Percentiles rank a stretch among this genome's conserved stretches.
phyloP scores from a whole-genome alignment of 2,797 vertebrate genomes.

The Phrynocephalus forsythii region DNA sequence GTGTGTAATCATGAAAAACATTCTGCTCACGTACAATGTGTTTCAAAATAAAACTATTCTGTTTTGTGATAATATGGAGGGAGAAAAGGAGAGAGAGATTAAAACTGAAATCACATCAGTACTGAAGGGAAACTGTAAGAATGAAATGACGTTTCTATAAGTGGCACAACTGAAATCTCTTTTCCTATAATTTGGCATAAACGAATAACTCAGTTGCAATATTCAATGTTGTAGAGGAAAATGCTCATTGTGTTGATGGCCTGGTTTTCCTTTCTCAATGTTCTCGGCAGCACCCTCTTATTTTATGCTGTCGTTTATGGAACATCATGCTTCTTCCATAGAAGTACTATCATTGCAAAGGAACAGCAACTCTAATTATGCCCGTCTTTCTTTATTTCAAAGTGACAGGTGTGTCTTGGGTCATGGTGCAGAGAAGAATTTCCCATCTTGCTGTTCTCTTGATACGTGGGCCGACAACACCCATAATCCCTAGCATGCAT shows the following conservation, averaged over 20 bases:
- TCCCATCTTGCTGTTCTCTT: background rate
- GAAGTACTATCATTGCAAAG: background rate
- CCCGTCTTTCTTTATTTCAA: background rate
- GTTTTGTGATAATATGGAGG: constrained; percentile 33
- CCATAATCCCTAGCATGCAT: too few species aligned
- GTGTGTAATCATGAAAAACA: constrained; percentile 65
- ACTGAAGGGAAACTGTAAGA: constrained; percentile 16
- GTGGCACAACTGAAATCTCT: background rate
- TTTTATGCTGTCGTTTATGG: background rate
- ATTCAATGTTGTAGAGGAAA: constrained; percentile 1
- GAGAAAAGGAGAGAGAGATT: constrained; percentile 25
- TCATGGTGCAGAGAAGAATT: background rate
- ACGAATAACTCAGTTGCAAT: constrained; percentile 16
- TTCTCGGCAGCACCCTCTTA: too few species aligned
- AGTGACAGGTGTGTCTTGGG: background rate
- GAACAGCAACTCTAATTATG: background rate
- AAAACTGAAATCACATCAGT: constrained; percentile 46
- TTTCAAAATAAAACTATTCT: constrained; percentile 32
- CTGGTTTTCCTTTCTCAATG: background rate
- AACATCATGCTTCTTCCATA: background rate
- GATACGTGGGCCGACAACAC: background rate
- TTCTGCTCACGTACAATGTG: constrained; percentile 57
- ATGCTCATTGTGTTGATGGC: background rate
- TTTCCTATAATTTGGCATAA: constrained; percentile 40
- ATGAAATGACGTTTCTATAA: constrained; percentile 30